Evolutionary conservation across 2,888 invertebrate species (phyloP).

Genomic region (Dryocosmus kuriphilus): DNA sequence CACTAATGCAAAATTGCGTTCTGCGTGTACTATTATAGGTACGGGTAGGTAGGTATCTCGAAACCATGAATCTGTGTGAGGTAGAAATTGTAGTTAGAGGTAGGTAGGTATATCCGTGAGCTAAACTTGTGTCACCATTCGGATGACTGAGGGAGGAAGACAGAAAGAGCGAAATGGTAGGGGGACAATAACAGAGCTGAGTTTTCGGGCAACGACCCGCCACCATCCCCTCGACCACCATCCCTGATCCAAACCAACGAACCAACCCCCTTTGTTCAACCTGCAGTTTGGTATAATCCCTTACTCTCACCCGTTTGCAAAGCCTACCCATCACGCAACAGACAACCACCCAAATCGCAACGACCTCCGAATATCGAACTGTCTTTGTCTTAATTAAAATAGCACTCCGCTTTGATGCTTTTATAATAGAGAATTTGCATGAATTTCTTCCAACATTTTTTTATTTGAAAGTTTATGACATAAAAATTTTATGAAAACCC

Average conservation of each 20-base stretch:
- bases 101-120: slow-evolving; percentile 44
- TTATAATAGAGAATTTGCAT: too few relatives aligned
- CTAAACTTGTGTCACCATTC: slow-evolving; percentile 19
- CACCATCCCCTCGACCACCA: slow-evolving; percentile 72
- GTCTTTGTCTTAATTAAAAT: slow-evolving; percentile 59
- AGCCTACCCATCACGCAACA: slow-evolving; percentile 41
- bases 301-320: slow-evolving; percentile 41
- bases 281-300: slow-evolving; percentile 51
- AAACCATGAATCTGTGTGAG: slow-evolving; percentile 48
- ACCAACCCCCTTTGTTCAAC: slow-evolving; percentile 43
- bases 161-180: slow-evolving; percentile 44
- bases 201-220: slow-evolving; percentile 77
- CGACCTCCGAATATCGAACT: slow-evolving; percentile 54
- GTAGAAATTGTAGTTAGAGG: slow-evolving; percentile 65
- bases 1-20: background rate
- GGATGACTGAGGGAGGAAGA: slow-evolving; percentile 44
- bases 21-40: slow-evolving; percentile 18
- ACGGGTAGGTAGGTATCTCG: background rate
- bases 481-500: too few relatives aligned
- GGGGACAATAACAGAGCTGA: slow-evolving; percentile 75
- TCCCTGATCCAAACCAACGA: slow-evolving; percentile 47
- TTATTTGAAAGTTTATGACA: too few relatives aligned
- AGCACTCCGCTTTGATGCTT: slow-evolving; percentile 42
- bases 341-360: slow-evolving; percentile 39
- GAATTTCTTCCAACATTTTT: too few relatives aligned